Base-by-base conservation (phyloP, 2,113 vertebrate genomes). In the Haliaeetus leucogaster region DNA sequence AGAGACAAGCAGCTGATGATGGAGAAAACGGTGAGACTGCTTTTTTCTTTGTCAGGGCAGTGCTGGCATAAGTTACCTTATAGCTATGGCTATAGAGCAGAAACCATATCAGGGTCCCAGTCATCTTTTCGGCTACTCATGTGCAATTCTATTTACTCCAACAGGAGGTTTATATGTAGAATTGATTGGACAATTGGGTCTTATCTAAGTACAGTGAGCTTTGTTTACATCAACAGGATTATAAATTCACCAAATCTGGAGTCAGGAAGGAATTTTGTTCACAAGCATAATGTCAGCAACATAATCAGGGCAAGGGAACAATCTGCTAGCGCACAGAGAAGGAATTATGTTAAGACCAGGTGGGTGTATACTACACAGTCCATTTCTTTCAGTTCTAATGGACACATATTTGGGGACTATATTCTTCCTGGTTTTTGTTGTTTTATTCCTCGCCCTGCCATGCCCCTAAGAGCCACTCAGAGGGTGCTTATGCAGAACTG, bases 161-260 rank as follows among this genome's bases (percentile, higher is more conserved):
- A 15, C 3, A 48, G 61, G 36, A 86, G 42, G 40, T 89, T n/a
- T 87, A 16, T 42, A 13, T 58, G 70, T 82, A 76, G 61, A 86
- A 95, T 27, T 71, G 63, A 61, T 79, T 56, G 77, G 77, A 87
- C 78, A 94, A n/a, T 38, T 68, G 62, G 9, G 30, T 91, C 66
- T 92, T 76, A 62, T 76, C 62, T 88, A 80, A 90, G 80, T 92
- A 70, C 71, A 73, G n/a, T 55, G 43, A 89, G 82, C 68, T 92
- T 93, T 93, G 86, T 83, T 93, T 89, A 52, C 55, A 90, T 96
- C 82, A 93, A 81, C 67, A 72, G 82, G 82, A 93, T 91, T 96
- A 91, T 90, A 95, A 89, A 95, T 86, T 81, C 16, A 3, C 36
- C 87, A 88, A 56, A 86, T 93, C 76, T 97, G 86, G 80, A 95